Percentiles rank a stretch among this genome's conserved stretches.
These are phyloP conservation scores for Tragelaphus strepsiceros DNA, from an alignment of 2,113 vertebrate species.

Conservation along the genomic window DNA sequence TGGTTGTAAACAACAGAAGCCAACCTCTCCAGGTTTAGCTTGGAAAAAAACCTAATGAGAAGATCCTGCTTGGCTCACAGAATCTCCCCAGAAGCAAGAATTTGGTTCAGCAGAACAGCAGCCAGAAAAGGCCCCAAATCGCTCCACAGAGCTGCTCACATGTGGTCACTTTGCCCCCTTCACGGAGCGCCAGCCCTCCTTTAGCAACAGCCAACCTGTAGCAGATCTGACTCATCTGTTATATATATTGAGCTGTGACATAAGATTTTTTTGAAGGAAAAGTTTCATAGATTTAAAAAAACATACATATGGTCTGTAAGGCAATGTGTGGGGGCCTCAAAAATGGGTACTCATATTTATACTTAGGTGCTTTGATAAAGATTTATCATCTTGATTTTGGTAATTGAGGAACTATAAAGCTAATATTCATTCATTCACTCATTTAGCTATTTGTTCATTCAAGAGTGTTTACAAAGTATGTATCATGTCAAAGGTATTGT, in stretches of 20 bases:
- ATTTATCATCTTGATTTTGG: background rate
- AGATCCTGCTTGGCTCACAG: background rate
- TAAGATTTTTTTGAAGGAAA: background rate
- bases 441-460: background rate
- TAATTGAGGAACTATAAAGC: background rate
- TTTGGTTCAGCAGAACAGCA: background rate
- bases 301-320: background rate
- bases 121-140: background rate
- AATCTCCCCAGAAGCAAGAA: background rate
- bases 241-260: background rate
- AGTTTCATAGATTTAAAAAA: background rate
- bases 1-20: background rate
- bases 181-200: accelerated
- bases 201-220: background rate
- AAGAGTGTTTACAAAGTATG: background rate
- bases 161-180: background rate
- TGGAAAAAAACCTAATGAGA: background rate
- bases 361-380: background rate
- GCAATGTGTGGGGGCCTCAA: background rate
- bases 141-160: background rate
- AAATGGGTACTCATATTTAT: background rate
- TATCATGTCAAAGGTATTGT: background rate
- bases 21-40: background rate
- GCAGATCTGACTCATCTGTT: background rate
- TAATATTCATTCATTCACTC: background rate